phyloP scores from a whole-genome alignment of 2,888 invertebrate species.

The Dione vanillae region DNA sequence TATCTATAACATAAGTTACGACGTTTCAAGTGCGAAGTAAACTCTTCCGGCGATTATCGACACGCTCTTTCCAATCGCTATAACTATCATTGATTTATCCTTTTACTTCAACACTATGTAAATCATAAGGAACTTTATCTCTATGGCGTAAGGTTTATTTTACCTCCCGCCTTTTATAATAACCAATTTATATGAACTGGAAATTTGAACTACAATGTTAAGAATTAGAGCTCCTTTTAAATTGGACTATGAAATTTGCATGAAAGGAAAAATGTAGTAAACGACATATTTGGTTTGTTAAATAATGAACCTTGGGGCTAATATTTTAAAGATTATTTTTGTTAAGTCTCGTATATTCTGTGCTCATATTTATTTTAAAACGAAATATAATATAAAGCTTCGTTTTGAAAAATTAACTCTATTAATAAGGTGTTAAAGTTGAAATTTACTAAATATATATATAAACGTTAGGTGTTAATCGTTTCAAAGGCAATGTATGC shows the following conservation, averaged over 20 bases:
- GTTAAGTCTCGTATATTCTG: not conserved
- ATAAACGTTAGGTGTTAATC: constrained; percentile 44
- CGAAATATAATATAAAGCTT: constrained; percentile 12
- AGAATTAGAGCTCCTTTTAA: constrained; percentile 31
- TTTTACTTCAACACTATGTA: constrained; percentile 31
- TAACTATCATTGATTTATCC: constrained; percentile 46
- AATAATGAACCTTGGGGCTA: not conserved
- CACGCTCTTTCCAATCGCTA: constrained; percentile 42
- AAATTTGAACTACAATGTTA: constrained; percentile 1
- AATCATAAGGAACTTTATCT: not conserved
- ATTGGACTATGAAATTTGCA: constrained; percentile 5
- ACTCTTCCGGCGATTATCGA: constrained; percentile 43
- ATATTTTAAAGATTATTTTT: not conserved
- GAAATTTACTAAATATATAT: constrained; percentile 8
- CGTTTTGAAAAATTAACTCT: constrained; percentile 19
- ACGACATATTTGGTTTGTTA: not conserved
- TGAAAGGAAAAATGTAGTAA: not conserved
- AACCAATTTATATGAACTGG: constrained; percentile 14
- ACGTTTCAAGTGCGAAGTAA: constrained; percentile 34
- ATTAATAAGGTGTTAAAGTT: not conserved
- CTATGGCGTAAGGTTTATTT: not conserved
- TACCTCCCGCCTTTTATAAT: not conserved
- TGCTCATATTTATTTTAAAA: not conserved
- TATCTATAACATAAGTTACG: not conserved
- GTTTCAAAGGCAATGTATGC: constrained; percentile 44